A percentile compares a stretch with the other conserved stretches of the same genome.
phyloP scores from a whole-genome alignment of 2,797 vertebrate species.

The Clarias fuscus region DNA sequence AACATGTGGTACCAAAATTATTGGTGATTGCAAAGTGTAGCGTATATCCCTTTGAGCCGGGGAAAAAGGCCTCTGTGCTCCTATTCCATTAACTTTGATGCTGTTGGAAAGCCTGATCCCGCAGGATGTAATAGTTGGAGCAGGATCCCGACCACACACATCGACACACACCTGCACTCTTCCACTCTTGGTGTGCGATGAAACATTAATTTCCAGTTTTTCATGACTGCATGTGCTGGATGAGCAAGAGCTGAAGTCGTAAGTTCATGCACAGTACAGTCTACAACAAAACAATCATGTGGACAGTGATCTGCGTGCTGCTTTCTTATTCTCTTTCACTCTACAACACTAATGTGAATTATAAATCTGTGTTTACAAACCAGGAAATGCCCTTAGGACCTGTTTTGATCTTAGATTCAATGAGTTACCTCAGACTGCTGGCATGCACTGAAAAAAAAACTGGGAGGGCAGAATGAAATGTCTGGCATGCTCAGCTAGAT shows the following conservation, averaged over 20 bases:
- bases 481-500: constrained; percentile 17
- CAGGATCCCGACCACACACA: constrained; percentile 28
- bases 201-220: constrained; percentile 39
- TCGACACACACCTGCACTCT: constrained; percentile 45
- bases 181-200: constrained; percentile 26
- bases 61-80: constrained; percentile 24
- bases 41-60: constrained; percentile 36
- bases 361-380: constrained; percentile 46
- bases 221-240: constrained; percentile 29
- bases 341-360: constrained; percentile 33
- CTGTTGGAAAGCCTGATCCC: constrained; percentile 44
- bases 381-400: constrained; percentile 25
- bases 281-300: constrained; percentile 29
- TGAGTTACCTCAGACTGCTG: constrained; percentile 17
- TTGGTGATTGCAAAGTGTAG: constrained; percentile 38
- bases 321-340: constrained; percentile 36
- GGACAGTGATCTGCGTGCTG: constrained; percentile 35
- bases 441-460: background rate
- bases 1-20: constrained; percentile 44
- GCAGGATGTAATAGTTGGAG: constrained; percentile 52
- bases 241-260: constrained; percentile 30
- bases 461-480: constrained; percentile 6
- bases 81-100: constrained; percentile 50
- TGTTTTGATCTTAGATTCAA: constrained; percentile 6
- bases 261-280: constrained; percentile 13